These are phyloP conservation scores for Noctua janthina DNA, from an alignment of 2,888 invertebrate genomes.

Conservation along the genomic window DNA sequence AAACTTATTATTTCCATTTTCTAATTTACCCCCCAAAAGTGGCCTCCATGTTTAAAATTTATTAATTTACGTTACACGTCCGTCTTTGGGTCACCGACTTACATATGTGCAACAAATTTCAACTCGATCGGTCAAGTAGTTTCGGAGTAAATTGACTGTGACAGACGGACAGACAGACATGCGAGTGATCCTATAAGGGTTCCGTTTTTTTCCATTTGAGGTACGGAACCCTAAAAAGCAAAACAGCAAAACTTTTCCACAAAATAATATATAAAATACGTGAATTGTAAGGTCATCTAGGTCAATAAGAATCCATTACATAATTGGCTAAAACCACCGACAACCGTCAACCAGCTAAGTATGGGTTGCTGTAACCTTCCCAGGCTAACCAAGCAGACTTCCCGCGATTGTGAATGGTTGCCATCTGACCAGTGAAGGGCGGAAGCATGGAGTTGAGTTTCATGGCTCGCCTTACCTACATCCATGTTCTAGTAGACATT, in stretches of 20 bases:
- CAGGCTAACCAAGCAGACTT: conserved; percentile 50
- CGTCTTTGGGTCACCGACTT: no score
- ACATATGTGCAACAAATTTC: no score
- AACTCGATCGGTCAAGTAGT: no score
- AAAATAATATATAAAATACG: not conserved
- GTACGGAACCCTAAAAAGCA: no score
- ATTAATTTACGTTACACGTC: no score
- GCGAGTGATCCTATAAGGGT: no score
- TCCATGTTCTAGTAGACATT: conserved; percentile 1
- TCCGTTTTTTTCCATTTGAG: no score
- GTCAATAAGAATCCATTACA: not conserved
- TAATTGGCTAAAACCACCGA: not conserved
- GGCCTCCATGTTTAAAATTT: no score
- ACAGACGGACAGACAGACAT: no score
- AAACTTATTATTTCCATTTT: no score
- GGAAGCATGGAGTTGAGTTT: conserved; percentile 52
- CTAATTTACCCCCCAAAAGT: no score
- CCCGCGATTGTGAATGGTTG: conserved; percentile 42
- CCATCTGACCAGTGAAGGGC: conserved; percentile 55
- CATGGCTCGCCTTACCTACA: conserved; percentile 38
- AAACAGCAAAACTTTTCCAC: not conserved
- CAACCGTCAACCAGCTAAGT: not conserved
- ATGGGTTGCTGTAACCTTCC: conserved; percentile 51
- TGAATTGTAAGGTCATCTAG: not conserved
- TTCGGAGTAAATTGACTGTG: no score